Percentiles rank a stretch among this genome's conserved stretches.
Conservation (phyloP, 1,140 invertebrate genomes). For the Teleopsis dalmanni region DNA sequence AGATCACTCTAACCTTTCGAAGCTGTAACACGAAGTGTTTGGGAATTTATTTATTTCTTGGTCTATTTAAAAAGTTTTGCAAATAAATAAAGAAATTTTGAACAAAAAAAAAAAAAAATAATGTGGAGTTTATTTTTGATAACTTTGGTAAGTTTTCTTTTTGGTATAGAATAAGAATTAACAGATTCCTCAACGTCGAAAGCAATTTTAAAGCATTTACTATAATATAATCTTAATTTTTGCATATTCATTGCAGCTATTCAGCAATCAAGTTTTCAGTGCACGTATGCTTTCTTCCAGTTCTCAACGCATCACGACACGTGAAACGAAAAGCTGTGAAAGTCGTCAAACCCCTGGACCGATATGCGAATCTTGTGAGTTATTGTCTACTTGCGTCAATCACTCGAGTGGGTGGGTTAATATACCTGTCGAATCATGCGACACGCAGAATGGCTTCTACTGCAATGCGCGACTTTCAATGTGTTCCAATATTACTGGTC, state of each 20-base stretch:
- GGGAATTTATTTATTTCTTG: no score
- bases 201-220: no score
- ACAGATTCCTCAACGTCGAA: no score
- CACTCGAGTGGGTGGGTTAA: constrained; percentile 39
- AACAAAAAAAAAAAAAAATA: no score
- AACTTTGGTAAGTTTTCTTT: no score
- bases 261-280: neutral
- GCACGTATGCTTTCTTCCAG: neutral
- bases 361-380: constrained; percentile 40
- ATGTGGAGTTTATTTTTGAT: no score
- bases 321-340: constrained; percentile 33
- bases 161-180: no score
- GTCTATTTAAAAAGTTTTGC: no score
- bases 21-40: no score
- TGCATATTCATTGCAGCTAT: neutral
- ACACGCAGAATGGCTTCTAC: constrained; percentile 35
- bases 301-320: constrained; percentile 16
- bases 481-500: constrained; percentile 36
- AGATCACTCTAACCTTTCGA: no score
- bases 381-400: constrained; percentile 35
- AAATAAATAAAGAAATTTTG: no score
- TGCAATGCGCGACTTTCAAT: constrained; percentile 30
- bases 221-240: neutral
- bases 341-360: constrained; percentile 29
- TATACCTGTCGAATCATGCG: constrained; percentile 39